Evolutionary conservation across 1,140 invertebrate genomes (phyloP).

Genomic region (Neodiprion fabricii): DNA sequence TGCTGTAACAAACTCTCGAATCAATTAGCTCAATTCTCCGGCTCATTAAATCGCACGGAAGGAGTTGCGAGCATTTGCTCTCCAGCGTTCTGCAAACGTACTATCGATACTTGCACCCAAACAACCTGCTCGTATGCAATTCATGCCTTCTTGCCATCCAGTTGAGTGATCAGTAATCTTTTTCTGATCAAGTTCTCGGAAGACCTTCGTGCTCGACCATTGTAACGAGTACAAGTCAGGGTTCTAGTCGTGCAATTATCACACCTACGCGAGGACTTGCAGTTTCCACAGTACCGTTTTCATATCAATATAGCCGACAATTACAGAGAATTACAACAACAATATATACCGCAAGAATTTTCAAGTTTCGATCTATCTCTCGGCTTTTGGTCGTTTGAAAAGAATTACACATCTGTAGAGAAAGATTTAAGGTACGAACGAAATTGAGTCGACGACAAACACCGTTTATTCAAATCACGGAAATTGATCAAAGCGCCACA

Average conservation of each 20-base stretch:
- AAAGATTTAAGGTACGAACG: too few species aligned
- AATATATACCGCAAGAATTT: too few species aligned
- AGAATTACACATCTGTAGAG: too few species aligned
- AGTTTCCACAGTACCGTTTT: too few species aligned
- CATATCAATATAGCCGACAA: too few species aligned
- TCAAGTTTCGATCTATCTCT: too few species aligned
- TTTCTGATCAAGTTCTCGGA: background rate
- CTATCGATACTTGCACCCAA: background rate
- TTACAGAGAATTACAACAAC: too few species aligned
- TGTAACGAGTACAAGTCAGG: background rate
- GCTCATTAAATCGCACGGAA: background rate
- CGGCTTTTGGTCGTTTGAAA: too few species aligned
- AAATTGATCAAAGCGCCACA: too few species aligned
- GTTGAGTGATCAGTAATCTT: background rate
- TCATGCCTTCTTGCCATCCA: background rate
- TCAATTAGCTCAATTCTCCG: slow-evolving; percentile 3
- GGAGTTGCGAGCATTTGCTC: background rate
- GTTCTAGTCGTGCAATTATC: background rate
- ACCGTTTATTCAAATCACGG: too few species aligned
- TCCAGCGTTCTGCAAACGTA: background rate
- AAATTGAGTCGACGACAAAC: too few species aligned
- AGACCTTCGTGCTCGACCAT: background rate
- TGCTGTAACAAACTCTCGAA: background rate
- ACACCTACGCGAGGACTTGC: background rate
- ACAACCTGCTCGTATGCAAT: background rate